phyloP scores from a whole-genome alignment of 2,888 invertebrate genomes.

The Cetonia aurata region DNA sequence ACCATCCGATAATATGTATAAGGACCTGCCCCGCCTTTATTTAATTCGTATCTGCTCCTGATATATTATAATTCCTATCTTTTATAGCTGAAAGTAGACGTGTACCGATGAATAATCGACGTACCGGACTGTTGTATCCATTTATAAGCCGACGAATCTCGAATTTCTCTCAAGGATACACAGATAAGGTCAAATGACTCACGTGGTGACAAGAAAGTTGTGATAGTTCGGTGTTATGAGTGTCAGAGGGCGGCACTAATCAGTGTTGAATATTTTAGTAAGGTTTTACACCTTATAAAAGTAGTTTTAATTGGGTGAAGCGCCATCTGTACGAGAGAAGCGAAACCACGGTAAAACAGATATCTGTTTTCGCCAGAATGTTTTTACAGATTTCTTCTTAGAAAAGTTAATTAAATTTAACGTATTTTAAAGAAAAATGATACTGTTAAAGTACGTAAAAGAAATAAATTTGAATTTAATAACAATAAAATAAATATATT shows the following conservation, averaged over 20 bases:
- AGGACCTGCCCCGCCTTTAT: too few relatives aligned
- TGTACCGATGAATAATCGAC: too few relatives aligned
- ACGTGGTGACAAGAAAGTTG: conserved; percentile 6
- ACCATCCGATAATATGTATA: too few relatives aligned
- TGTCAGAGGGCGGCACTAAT: conserved; percentile 24
- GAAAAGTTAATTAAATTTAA: not conserved
- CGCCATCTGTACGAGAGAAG: not conserved
- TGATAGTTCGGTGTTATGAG: not conserved
- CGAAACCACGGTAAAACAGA: not conserved
- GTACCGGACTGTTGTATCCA: not conserved
- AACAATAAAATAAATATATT: not conserved
- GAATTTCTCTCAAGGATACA: conserved; percentile 31
- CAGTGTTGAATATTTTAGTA: not conserved
- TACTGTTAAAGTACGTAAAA: too few relatives aligned
- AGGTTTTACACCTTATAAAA: not conserved
- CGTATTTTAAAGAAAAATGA: not conserved
- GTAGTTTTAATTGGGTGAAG: not conserved
- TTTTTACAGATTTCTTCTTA: not conserved
- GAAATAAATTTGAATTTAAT: not conserved
- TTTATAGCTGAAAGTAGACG: too few relatives aligned
- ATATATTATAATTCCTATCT: too few relatives aligned
- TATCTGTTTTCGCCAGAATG: not conserved
- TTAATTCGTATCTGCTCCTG: too few relatives aligned
- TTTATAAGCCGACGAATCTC: conserved; percentile 15
- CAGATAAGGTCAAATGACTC: conserved; percentile 41